phyloP scores from a whole-genome alignment of 1,140 invertebrate species.

The Pseudomyrmex flavicornis region DNA sequence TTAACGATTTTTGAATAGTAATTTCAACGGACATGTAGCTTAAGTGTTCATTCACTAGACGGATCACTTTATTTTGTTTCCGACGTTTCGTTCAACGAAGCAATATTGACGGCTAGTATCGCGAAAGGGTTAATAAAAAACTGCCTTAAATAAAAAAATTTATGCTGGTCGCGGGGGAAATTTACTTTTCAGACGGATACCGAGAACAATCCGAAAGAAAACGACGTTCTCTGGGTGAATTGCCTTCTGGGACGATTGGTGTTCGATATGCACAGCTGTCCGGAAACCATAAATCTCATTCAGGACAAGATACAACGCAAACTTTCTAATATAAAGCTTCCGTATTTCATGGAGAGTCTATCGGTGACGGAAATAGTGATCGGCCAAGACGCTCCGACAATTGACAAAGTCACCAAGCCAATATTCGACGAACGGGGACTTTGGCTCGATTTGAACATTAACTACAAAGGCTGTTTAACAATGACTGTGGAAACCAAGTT shows the following conservation, averaged over 20 bases:
- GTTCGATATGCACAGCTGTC: conserved; percentile 91
- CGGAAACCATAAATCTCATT: conserved; percentile 87
- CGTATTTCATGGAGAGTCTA: conserved; percentile 95
- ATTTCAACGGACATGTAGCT: too few species aligned
- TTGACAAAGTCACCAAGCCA: conserved; percentile 91
- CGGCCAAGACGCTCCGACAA: conserved; percentile 91
- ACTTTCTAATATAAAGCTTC: conserved; percentile 93
- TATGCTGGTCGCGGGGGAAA: neutral
- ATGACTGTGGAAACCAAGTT: conserved; percentile 98
- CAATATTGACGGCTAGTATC: too few species aligned
- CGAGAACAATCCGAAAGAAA: conserved; percentile 32
- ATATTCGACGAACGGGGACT: conserved; percentile 94
- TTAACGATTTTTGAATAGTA: too few species aligned
- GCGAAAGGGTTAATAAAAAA: too few species aligned
- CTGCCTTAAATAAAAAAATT: too few species aligned
- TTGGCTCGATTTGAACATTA: conserved; percentile 96
- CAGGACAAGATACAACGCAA: conserved; percentile 94
- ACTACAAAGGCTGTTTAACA: conserved; percentile 94
- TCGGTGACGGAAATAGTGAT: conserved; percentile 91
- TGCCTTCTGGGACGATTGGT: conserved; percentile 90
- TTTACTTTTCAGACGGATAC: conserved; percentile 30
- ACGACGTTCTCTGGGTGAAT: conserved; percentile 89
- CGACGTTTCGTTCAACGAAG: too few species aligned
- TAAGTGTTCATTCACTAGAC: too few species aligned
- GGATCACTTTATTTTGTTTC: too few species aligned